These are phyloP conservation scores for Rhinopomastus cyanomelas DNA, from an alignment of 2,113 vertebrate genomes.

Conservation along the genomic window DNA sequence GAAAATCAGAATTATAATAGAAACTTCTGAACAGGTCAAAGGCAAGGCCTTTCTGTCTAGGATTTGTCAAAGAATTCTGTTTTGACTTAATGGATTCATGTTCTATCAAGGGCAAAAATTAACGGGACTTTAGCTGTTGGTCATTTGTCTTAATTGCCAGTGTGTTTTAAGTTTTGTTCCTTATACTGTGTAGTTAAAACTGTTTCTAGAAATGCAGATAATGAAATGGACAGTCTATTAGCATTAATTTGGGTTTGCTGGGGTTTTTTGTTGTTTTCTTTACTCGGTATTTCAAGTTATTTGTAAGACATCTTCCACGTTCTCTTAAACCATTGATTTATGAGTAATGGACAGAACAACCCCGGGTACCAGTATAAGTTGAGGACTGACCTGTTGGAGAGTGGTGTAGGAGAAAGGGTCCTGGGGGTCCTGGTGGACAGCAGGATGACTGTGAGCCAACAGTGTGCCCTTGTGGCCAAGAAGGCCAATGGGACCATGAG, in stretches of 20 bases:
- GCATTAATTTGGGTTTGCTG: neutral
- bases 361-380: no score
- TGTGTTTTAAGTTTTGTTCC: neutral
- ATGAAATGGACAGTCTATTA: neutral
- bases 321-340: neutral
- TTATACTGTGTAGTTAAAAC: neutral
- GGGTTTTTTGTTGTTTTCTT: rapidly evolving
- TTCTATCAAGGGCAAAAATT: neutral
- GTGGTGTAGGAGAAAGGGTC: no score
- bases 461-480: no score
- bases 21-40: neutral
- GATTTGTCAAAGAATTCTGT: neutral
- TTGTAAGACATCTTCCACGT: neutral
- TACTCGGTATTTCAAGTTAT: neutral
- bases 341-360: neutral
- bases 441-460: no score
- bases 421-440: no score
- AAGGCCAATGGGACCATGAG: no score
- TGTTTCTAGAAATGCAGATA: neutral
- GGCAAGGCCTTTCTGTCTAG: neutral
- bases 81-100: neutral
- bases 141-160: neutral
- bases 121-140: neutral
- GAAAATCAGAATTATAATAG: neutral
- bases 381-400: no score